A percentile compares a stretch with the other conserved stretches of the same genome.
These are phyloP conservation scores for Contarinia nasturtii DNA, from an alignment of 1,140 invertebrate genomes.

Conservation along the genomic window DNA sequence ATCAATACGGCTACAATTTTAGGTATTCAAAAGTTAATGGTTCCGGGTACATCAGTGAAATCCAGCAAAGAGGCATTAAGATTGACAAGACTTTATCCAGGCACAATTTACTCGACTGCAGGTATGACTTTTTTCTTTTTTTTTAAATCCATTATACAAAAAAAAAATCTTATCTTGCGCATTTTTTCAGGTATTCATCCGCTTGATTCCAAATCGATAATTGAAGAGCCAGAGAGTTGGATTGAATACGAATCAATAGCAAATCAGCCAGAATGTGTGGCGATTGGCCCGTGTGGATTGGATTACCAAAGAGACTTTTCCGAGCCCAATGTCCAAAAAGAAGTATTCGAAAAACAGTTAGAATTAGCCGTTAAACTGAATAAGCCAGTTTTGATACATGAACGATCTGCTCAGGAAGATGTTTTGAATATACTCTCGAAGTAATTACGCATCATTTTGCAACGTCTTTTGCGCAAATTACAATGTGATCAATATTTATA, in stretches of 20 bases:
- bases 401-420: slow-evolving; percentile 74
- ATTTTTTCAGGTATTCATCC: slow-evolving; percentile 62
- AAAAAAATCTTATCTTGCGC: not conserved
- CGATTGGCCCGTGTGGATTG: slow-evolving; percentile 82
- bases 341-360: slow-evolving; percentile 79
- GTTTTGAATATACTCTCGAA: slow-evolving; percentile 39
- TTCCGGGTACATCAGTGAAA: slow-evolving; percentile 73
- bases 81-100: slow-evolving; percentile 71
- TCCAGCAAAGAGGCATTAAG: slow-evolving; percentile 78
- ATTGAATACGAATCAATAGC: slow-evolving; percentile 51
- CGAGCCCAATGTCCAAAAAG: slow-evolving; percentile 63
- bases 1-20: slow-evolving; percentile 11
- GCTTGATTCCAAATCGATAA: slow-evolving; percentile 87
- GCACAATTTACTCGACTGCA: slow-evolving; percentile 78
- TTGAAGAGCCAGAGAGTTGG: slow-evolving; percentile 50
- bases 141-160: no score
- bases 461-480: not conserved
- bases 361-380: slow-evolving; percentile 67
- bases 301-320: slow-evolving; percentile 92
- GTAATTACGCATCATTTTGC: slow-evolving; percentile 13
- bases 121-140: slow-evolving; percentile 33
- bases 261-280: slow-evolving; percentile 72
- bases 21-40: slow-evolving; percentile 90
- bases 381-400: slow-evolving; percentile 82
- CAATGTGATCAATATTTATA: not conserved